phyloP scores from a whole-genome alignment of 2,797 vertebrate species.

The Acanthurus lineatus region DNA sequence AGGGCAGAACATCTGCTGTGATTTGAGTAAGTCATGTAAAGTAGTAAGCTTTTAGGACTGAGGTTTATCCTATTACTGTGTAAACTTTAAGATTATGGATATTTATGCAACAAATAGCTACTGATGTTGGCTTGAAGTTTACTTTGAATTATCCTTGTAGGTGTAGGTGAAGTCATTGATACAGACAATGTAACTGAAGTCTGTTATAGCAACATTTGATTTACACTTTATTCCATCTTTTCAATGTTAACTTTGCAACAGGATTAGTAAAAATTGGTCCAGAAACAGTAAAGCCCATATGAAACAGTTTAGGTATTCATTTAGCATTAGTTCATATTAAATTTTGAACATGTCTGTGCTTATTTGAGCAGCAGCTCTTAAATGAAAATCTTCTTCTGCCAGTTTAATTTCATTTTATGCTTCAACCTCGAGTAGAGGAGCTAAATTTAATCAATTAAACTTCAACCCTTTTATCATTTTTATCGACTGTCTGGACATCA shows the following conservation, averaged over 20 bases:
- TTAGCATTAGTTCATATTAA: background rate
- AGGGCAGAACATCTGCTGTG: constrained; percentile 51
- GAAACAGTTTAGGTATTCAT: too few relatives aligned
- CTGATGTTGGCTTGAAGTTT: constrained; percentile 2
- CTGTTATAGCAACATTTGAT: background rate
- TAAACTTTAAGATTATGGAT: background rate
- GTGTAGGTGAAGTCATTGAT: background rate
- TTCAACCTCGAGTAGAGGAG: background rate
- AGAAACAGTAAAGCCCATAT: too few relatives aligned
- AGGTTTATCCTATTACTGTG: background rate
- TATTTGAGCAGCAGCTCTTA: background rate
- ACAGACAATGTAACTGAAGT: background rate
- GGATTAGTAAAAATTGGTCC: too few relatives aligned
- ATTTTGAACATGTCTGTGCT: too few relatives aligned
- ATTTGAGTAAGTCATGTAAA: constrained; percentile 33
- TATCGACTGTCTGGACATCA: background rate
- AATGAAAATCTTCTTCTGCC: background rate
- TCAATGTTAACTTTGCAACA: too few relatives aligned
- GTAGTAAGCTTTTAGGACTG: constrained; percentile 4
- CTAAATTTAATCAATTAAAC: background rate
- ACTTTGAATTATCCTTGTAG: background rate
- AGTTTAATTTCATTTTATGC: background rate
- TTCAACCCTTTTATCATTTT: constrained; percentile 7
- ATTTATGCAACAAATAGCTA: constrained; percentile 3
- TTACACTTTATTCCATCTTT: background rate